Evolutionary conservation across 2,888 invertebrate genomes (phyloP), one percentile per base, ranked within the genome.

Genomic region (Metacarcinus magister): DNA sequence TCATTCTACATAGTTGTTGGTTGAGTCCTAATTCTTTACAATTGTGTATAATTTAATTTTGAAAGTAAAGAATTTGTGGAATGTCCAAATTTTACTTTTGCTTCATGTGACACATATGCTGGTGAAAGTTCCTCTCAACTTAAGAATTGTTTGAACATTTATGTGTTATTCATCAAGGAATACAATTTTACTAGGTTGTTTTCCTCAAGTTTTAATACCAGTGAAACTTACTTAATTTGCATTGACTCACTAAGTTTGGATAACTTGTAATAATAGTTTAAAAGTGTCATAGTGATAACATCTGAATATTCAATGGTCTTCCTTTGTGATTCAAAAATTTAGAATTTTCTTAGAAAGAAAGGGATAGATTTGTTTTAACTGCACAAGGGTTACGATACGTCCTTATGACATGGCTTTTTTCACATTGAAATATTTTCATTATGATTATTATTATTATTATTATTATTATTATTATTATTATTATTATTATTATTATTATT

Each of bases 51-150:
- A 75, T 28, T 75, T 75, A 28, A 23, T 60, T 75, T 75, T 75
- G n/a, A 75, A 75, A 10, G n/a, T 75, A 75, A 75, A n/a, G n/a
- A 75, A 75, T 87, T 87, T 39, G 39, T 87, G 10, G 39, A 87
- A 82, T 82, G 39, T 39, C 75, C 0, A 87, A 32, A 87, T 5
- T 32, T 19, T 39, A 39, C 39, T 87, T 87, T 87, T 87, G 16
- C 39, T 13, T 8, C 87, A 87, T 87, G 39, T 87, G 39, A 87
- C 87, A 39, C 39, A 32, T 32, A 87, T 32, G 75, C 75, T 75
- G 87, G 87, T 87, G 87, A 39, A 87, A 87, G 87, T 87, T 87
- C 87, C 87, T 87, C 87, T 87, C 39, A 87, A 87, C 87, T 87
- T 87, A 39, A 87, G 87, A 87, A 32, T 87, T 87, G 39, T 87